Percentiles rank a stretch among this genome's conserved stretches.
These are phyloP conservation scores for Aurelia sp. DNA, from an alignment of 30 jellyfish, hydroid and myxozoan species.

Conservation along the genomic window DNA sequence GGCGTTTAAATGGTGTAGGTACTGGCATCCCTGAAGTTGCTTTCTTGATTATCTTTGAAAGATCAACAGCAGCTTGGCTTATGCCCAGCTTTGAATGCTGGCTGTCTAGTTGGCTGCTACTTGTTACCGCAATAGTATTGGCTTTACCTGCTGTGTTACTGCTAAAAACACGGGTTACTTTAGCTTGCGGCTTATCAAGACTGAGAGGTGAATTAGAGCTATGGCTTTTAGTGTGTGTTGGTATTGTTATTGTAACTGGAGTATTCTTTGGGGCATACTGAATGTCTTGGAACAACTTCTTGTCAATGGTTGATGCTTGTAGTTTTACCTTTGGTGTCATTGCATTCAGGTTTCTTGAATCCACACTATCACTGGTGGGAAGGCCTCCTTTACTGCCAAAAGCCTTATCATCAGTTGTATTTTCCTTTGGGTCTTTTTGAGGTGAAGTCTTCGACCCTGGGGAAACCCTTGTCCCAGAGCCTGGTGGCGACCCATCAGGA, in stretches of 20 bases:
- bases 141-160: neutral
- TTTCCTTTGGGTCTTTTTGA: neutral
- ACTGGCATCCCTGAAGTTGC: slow-evolving; percentile 4
- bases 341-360: neutral
- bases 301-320: neutral
- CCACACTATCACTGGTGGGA: neutral
- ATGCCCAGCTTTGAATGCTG: neutral
- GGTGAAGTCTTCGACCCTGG: slow-evolving; percentile 51
- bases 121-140: neutral
- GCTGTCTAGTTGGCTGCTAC: neutral
- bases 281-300: neutral
- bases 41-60: neutral
- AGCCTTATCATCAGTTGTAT: neutral
- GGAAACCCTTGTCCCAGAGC: slow-evolving; percentile 53
- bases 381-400: neutral
- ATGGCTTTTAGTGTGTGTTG: slow-evolving; percentile 25
- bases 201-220: slow-evolving; percentile 1
- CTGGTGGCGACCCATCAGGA: slow-evolving; percentile 70
- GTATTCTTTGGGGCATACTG: slow-evolving; percentile 3
- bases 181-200: neutral
- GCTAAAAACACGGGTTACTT: neutral
- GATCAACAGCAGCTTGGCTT: neutral
- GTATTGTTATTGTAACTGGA: slow-evolving; percentile 48
- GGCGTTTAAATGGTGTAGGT: slow-evolving; percentile 12
- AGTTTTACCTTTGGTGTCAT: neutral